Conservation (phyloP, 1,140 invertebrate genomes). For the Drosophila nasuta region DNA sequence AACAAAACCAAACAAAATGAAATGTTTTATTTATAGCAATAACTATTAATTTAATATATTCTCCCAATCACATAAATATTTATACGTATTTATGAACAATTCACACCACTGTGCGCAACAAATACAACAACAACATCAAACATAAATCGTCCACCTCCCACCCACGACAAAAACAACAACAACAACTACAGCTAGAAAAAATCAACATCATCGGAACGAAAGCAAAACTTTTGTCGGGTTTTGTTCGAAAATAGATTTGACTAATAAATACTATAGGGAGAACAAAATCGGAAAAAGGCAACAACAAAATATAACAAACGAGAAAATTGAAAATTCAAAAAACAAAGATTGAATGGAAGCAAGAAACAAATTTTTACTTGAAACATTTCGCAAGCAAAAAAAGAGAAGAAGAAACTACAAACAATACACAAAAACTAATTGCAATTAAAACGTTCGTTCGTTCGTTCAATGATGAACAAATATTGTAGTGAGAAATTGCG, state of each 20-base stretch:
- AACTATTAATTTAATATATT: slow-evolving; percentile 15
- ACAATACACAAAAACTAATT: slow-evolving; percentile 44
- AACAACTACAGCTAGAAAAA: slow-evolving; percentile 38
- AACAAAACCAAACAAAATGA: neutral
- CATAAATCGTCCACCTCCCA: slow-evolving; percentile 28
- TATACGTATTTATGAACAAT: slow-evolving; percentile 2
- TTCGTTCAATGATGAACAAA: slow-evolving; percentile 28
- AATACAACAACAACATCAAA: slow-evolving; percentile 12
- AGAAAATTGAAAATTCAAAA: slow-evolving; percentile 52
- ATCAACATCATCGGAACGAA: slow-evolving; percentile 46
- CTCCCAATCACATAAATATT: slow-evolving; percentile 11
- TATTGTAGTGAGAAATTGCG: slow-evolving; percentile 44
- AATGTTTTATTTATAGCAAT: slow-evolving; percentile 15
- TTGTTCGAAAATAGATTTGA: slow-evolving; percentile 83
- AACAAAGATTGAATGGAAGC: slow-evolving; percentile 27
- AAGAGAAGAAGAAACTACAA: slow-evolving; percentile 33
- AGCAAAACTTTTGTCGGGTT: slow-evolving; percentile 53
- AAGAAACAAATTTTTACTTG: slow-evolving; percentile 20
- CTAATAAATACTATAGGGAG: slow-evolving; percentile 83
- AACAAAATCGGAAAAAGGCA: slow-evolving; percentile 64
- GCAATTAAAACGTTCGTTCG: slow-evolving; percentile 8
- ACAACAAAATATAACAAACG: slow-evolving; percentile 41
- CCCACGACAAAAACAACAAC: slow-evolving; percentile 20
- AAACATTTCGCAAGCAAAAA: slow-evolving; percentile 49
- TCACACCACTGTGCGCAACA: slow-evolving; percentile 55